Base-by-base conservation (phyloP, 2,797 vertebrate genomes). In the Lagocephalus sceleratus region DNA sequence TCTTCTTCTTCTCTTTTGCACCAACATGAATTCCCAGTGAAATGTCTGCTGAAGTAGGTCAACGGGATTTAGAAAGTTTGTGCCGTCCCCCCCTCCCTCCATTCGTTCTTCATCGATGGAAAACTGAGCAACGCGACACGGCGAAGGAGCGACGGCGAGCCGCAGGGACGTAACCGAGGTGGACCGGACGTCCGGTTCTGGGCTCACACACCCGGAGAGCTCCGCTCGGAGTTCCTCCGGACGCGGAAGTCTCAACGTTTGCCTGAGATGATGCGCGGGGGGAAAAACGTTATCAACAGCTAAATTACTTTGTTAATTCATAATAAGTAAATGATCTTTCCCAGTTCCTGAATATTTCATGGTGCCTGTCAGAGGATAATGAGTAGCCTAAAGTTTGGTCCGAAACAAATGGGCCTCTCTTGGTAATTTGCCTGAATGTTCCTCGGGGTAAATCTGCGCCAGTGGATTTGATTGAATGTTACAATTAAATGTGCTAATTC, bases 401-500 rank as follows among this genome's bases (percentile, higher is more conserved):
- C 81, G 86, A 88, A 84, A 85, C 82, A 88, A 90, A 88, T 85
- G 76, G 79, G 73, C 57, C 73, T 67, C 66, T 62, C 60, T 54
- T 66, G 73, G 72, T 89, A 88, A 87, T 86, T 81, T 86, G 74
- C 69, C 75, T 76, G 76, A 80, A 63, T 48, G 63, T 82, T 89
- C 83, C 81, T 78, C 51, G 5, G 79, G 78, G 77, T 75, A 82
- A 78, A 79, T 81, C 73, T 74, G 70, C 50, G 54, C 79, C 57
- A 55, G 66, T n/a, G 68, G 76, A 80, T 57, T 77, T 90, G 88
- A 91, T 86, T 88, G 82, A 90, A 85, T 76, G 85, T 85, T 83
- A 88, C 83, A 88, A 90, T 91, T 89, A 91, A 88, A 86, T 56
- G 58, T 71, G 72, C 82, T 87, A 85, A 89, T 87, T 90, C 86